These are phyloP conservation scores for Prostheceraeus crozeri DNA, from an alignment of 2,888 invertebrate genomes.

Conservation along the genomic window DNA sequence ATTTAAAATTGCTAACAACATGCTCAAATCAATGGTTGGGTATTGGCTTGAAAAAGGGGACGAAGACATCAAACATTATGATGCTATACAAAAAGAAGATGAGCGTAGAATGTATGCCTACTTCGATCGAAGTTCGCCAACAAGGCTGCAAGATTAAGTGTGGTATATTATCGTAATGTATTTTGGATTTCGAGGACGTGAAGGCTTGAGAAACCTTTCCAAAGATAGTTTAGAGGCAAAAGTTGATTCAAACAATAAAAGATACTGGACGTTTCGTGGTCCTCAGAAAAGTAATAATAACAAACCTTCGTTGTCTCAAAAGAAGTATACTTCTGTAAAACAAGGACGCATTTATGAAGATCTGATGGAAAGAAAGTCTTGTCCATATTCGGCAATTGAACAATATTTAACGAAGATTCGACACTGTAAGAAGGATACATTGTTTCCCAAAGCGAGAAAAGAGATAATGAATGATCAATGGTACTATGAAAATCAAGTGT, in stretches of 20 bases:
- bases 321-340: too few species aligned
- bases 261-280: background rate
- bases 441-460: too few species aligned
- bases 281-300: background rate
- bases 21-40: conserved; percentile 22
- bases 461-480: too few species aligned
- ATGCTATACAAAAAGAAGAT: background rate
- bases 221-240: conserved; percentile 16
- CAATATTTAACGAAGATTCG: too few species aligned
- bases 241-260: conserved; percentile 1
- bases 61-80: conserved; percentile 24
- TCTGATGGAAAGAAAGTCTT: too few species aligned
- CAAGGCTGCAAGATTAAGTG: conserved; percentile 18
- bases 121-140: conserved; percentile 25
- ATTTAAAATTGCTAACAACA: conserved; percentile 23
- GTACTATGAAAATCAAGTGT: too few species aligned
- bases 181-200: conserved; percentile 14
- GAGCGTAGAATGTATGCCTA: conserved; percentile 27
- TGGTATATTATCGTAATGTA: conserved; percentile 20
- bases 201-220: conserved; percentile 4
- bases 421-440: too few species aligned
- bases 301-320: background rate
- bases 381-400: too few species aligned
- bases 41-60: conserved; percentile 20
- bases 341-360: too few species aligned